Conservation (phyloP, 2,888 invertebrate species). For the Gasteruption jaculator region DNA sequence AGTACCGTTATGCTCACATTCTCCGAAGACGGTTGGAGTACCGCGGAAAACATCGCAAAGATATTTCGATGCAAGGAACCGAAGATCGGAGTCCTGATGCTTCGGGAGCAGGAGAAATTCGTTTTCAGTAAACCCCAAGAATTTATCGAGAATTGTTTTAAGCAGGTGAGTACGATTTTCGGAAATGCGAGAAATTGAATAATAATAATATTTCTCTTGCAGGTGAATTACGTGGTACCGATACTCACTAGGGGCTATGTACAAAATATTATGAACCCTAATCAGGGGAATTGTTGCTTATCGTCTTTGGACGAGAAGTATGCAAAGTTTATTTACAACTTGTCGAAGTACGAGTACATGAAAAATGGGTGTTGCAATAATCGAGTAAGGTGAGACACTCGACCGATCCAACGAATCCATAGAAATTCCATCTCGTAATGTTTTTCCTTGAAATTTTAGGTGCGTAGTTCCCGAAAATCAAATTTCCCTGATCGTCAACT, state of each 20-base stretch:
- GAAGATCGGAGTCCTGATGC: constrained; percentile 47
- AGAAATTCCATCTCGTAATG: constrained; percentile 1
- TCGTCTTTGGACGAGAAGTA: constrained; percentile 39
- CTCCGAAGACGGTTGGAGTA: constrained; percentile 55
- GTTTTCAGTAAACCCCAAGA: constrained; percentile 57
- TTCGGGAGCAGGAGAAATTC: constrained; percentile 54
- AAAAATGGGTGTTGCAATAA: constrained; percentile 33
- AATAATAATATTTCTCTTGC: constrained; percentile 30
- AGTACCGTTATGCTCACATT: constrained; percentile 54
- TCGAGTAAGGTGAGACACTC: constrained; percentile 33
- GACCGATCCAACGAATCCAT: no score
- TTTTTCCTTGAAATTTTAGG: constrained; percentile 23
- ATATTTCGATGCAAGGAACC: constrained; percentile 49
- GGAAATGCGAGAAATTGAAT: constrained; percentile 1
- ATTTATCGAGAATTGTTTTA: constrained; percentile 57
- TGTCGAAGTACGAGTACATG: constrained; percentile 36
- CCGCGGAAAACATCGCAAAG: constrained; percentile 53
- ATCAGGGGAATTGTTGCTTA: no score
- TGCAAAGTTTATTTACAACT: constrained; percentile 36
- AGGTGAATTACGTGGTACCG: constrained; percentile 59
- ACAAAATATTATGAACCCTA: constrained; percentile 50
- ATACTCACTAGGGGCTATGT: constrained; percentile 56
- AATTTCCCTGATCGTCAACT: constrained; percentile 25
- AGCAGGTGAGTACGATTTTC: constrained; percentile 50
- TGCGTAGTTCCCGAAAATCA: constrained; percentile 38